Base-by-base conservation (phyloP, 2,113 vertebrate genomes). In the Uropsilus gracilis region DNA sequence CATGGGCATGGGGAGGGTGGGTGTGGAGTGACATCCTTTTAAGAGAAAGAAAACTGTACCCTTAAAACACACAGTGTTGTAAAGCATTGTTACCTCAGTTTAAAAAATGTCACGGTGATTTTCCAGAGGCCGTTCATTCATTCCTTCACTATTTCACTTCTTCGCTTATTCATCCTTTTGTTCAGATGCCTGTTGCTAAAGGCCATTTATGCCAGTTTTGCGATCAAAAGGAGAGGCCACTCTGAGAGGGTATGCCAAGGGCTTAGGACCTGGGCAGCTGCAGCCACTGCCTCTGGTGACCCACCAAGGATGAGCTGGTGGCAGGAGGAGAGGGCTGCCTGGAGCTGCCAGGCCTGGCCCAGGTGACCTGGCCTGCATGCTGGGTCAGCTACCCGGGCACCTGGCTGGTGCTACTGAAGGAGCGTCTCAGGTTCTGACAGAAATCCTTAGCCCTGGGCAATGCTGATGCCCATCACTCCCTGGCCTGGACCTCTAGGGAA, bases 191-290 rank as follows among this genome's bases (percentile, higher is more conserved):
- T 12, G 17, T 3, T 24, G 10, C 63, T 3, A 28, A 55, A 10
- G 46, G 8, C 8, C 2, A 42, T 24, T 39, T 8, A 6, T 20
- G 30, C n/a, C 55, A 32, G 71, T 39, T 32, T 30, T 48, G n/a
- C 68, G 28, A 11, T 59, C 11, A 1, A 2, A 34, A 26, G n/a
- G n/a, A n/a, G 24, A 17, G 18, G 22, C 1, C 0, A 1, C 12
- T 50, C 46, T 16, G 69, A 46, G 39, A 71, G 14, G 13, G 1
- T 30, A 13, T 39, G 59, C 2, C 32, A 13, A 0, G 3, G 50
- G 10, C 28, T 55, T 37, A 28, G 30, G 18, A 44, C 32, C 73
- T 61, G 42, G 0, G 28, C 39, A 53, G 59, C 26, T 6, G 24
- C 30, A 0, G 34, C 30, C 39, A 20, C 4, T 12, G 0, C 5